Evolutionary conservation across 2,888 invertebrate genomes (phyloP), one percentile per base, ranked within the genome.

Genomic region (Cacoxenus indagator): DNA sequence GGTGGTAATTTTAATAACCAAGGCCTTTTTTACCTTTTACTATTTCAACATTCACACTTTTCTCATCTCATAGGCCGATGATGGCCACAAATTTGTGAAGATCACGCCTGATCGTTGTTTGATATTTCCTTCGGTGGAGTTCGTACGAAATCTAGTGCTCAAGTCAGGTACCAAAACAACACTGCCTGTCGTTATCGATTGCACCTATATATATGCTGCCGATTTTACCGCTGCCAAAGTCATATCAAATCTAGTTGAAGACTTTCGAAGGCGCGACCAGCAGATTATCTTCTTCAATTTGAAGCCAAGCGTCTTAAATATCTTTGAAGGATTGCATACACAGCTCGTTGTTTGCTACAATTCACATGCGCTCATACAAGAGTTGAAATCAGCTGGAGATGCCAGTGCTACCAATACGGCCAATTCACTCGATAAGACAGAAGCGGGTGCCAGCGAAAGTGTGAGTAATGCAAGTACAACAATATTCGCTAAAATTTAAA

Each of bases 111-210:
- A 96, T 88, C 92, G 96, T 73, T 95, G 95, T 85, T 90, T 96
- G 54, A 95, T 96, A 86, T 96, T 96, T 89, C 96, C 96, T n/a
- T 95, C 96, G 0, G 95, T 95, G 70, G 95, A 96, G 87, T 95
- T 96, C 89, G 94, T 96, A 71, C 91, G 95, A 71, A 93, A 94
- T 83, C 90, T 95, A 73, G 94, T 96, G 61, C 93, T 93, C 69
- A 96, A 96, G 88, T 93, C 92, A 80, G 94, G 95, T 72, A 89
- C 90, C n/a, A 91, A 91, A 48, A 78, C 83, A 2, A 74, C 78
- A 0, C 82, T 93, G 70, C 95, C 95, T 1, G 94, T 95, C 55
- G 95, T 96, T 45, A 92, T 96, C 67, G 95, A 96, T 87, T 96
- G 96, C 88, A 93, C 94, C 59, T 95, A 96, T 88, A 94, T 96